A percentile compares a stretch with the other conserved stretches of the same genome.
phyloP scores from a whole-genome alignment of 2,797 vertebrate genomes.

The Alfaro cultratus region DNA sequence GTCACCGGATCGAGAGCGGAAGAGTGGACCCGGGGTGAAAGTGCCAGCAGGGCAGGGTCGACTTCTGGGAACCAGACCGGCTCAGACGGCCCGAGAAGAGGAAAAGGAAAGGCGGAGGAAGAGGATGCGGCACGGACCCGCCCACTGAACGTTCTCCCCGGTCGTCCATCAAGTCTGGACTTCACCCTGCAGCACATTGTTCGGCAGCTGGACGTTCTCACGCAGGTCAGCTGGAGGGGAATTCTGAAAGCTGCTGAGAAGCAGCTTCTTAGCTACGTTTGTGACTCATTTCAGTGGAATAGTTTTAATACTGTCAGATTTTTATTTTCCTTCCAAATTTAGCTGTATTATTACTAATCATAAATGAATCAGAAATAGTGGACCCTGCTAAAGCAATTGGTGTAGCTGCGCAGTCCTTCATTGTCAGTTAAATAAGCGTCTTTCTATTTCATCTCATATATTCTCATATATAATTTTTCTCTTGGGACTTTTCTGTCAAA shows the following conservation, averaged over 20 bases:
- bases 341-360: neutral
- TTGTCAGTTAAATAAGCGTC: neutral
- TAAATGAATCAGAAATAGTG: neutral
- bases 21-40: constrained; percentile 30
- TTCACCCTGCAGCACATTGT: constrained; percentile 86
- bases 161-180: constrained; percentile 72
- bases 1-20: constrained; percentile 43
- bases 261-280: neutral
- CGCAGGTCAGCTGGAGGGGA: constrained; percentile 79
- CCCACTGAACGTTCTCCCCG: constrained; percentile 61
- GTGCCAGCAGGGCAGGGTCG: neutral
- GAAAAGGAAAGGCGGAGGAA: constrained; percentile 39
- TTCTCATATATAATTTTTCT: too few relatives aligned
- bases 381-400: neutral
- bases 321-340: neutral
- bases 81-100: constrained; percentile 14
- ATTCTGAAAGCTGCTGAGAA: neutral
- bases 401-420: neutral
- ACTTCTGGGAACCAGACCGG: constrained; percentile 21
- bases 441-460: neutral
- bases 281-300: neutral
- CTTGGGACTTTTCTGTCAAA: too few relatives aligned
- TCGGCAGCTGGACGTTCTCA: constrained; percentile 89
- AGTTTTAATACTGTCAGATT: neutral
- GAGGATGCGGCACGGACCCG: constrained; percentile 56